Evolutionary conservation across 2,113 vertebrate species (phyloP), one percentile per base, ranked within the genome.

Genomic region (Phycodurus eques): DNA sequence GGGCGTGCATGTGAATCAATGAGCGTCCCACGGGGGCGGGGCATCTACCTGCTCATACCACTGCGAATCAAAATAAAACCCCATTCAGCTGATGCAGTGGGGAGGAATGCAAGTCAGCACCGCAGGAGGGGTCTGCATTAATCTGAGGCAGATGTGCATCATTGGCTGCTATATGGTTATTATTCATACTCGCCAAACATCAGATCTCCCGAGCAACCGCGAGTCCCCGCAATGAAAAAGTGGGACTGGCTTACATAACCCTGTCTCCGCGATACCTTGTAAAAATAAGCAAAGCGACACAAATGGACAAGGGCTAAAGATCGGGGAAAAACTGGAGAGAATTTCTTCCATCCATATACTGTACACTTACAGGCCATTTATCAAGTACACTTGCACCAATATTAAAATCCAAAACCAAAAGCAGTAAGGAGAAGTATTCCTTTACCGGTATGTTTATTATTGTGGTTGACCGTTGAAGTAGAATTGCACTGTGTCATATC

Each of bases 221-320:
- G 85, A 88, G 82, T 85, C 88, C 72, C 70, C 43, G 81, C 83
- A 79, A 89, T 85, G 89, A 91, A 84, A 89, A 84, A 85, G 73
- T 84, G 78, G 82, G 78, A 87, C 87, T 85, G 88, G 89, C 91
- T 92, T 92, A 88, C 88, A 85, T 92, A 91, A 92, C 88, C 91
- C 75, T 46, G 76, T 84, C 87, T 89, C 84, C 87, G 88, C 87
- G 88, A 88, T 87, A 89, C 85, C 77, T 77, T 80, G 79, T 76
- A 68, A 75, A 91, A 92, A 92, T 83, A 91, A 90, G 87, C 87
- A 78, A 43, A 27, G 56, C 74, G 86, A 86, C 87, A 90, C 78
- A 84, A 84, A 84, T 57, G 82, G 83, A 82, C 80, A 79, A 79
- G 60, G 77, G 76, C 75, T 74, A 82, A 85, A 81, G 80, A 88